phyloP scores from a whole-genome alignment of 2,888 invertebrate genomes.

The Eupeodes luniger region DNA sequence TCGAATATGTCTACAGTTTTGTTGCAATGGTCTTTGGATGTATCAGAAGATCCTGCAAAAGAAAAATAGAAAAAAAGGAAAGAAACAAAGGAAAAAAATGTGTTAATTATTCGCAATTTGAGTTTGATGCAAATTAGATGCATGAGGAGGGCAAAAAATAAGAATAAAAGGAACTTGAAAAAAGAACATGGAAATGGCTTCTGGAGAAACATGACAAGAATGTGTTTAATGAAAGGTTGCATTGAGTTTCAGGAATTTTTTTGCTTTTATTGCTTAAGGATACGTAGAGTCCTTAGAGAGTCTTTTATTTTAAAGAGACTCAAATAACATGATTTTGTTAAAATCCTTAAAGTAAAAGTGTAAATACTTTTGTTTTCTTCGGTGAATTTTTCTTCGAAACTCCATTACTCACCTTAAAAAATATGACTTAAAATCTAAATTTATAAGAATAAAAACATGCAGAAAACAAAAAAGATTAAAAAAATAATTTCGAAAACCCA shows the following conservation, averaged over 20 bases:
- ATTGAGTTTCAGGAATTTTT: background rate
- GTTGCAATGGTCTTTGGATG: slow-evolving; percentile 92
- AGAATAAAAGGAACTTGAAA: background rate
- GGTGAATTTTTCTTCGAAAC: too few species aligned
- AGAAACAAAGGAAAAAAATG: background rate
- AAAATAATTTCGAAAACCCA: too few species aligned
- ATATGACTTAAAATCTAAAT: too few species aligned
- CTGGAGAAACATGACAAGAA: slow-evolving; percentile 6
- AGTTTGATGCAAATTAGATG: slow-evolving; percentile 26
- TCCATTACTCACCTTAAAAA: too few species aligned
- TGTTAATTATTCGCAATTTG: slow-evolving; percentile 34
- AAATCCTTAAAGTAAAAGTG: too few species aligned
- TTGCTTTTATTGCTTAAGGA: background rate
- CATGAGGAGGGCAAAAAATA: background rate
- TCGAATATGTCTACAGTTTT: slow-evolving; percentile 97
- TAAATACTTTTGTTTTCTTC: too few species aligned
- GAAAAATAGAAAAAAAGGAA: background rate
- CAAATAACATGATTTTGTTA: too few species aligned
- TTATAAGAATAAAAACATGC: too few species aligned
- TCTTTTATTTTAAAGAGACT: too few species aligned
- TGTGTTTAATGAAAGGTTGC: slow-evolving; percentile 8
- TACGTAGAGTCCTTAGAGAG: too few species aligned
- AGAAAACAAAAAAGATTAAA: too few species aligned
- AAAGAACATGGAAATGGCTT: background rate
- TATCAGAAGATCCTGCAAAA: slow-evolving; percentile 79